phyloP scores from a whole-genome alignment of 2,113 vertebrate species.

The Phainopepla nitens region DNA sequence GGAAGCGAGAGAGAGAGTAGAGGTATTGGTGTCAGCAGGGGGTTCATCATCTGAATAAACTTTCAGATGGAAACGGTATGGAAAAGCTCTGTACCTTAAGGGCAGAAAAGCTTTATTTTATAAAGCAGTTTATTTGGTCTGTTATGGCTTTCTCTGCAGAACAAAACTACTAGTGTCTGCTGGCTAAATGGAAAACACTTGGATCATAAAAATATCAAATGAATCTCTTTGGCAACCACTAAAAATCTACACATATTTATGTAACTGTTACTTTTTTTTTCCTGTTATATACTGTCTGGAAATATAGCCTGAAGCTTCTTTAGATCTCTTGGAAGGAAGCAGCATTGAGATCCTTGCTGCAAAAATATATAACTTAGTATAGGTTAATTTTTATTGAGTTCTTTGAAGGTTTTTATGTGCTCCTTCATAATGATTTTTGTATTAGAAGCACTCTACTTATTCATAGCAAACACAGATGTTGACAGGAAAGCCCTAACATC shows the following conservation, averaged over 20 bases:
- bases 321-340: neutral
- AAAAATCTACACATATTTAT: conserved; percentile 49
- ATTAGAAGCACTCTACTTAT: neutral
- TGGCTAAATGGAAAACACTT: conserved; percentile 62
- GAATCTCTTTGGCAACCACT: conserved; percentile 33
- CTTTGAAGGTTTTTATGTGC: neutral
- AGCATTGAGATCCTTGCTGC: neutral
- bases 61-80: conserved; percentile 27
- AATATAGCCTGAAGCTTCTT: conserved; percentile 27
- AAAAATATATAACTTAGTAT: neutral
- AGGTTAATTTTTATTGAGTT: conserved; percentile 24
- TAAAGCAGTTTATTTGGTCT: conserved; percentile 48
- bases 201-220: conserved; percentile 63
- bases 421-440: neutral
- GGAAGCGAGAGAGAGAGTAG: neutral
- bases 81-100: conserved; percentile 34
- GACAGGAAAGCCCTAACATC: conserved; percentile 9
- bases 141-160: conserved; percentile 41
- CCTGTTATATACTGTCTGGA: conserved; percentile 28
- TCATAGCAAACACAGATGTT: neutral
- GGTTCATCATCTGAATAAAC: conserved; percentile 37
- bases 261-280: neutral
- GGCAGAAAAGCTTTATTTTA: conserved; percentile 47
- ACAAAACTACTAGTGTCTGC: conserved; percentile 49
- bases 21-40: conserved; percentile 4